These are phyloP conservation scores for Caenorhabditis virilis DNA, from an alignment of 2,888 invertebrate genomes.

Conservation along the genomic window DNA sequence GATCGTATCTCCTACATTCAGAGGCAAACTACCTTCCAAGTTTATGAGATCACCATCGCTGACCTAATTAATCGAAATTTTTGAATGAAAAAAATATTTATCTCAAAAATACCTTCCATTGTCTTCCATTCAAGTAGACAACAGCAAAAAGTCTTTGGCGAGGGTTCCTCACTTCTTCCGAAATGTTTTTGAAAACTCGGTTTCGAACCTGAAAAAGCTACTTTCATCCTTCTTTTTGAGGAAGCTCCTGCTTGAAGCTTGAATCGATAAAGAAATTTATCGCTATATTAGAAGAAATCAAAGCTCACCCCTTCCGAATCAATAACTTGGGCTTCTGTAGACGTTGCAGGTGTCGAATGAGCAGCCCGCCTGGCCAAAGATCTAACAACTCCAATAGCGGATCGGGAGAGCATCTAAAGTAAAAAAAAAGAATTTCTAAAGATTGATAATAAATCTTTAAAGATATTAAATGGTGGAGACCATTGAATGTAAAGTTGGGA, in stretches of 20 bases:
- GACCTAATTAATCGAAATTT: constrained; percentile 30
- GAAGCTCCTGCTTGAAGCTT: neutral
- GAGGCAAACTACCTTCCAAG: constrained; percentile 68
- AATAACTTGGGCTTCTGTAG: constrained; percentile 20
- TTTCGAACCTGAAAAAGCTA: constrained; percentile 14
- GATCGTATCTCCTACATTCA: constrained; percentile 71
- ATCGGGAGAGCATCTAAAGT: too few relatives aligned
- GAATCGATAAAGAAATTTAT: neutral
- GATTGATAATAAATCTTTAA: too few relatives aligned
- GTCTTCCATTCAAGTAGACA: constrained; percentile 69
- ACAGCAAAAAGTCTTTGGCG: constrained; percentile 71
- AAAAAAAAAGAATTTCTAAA: too few relatives aligned
- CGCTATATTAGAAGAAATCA: too few relatives aligned
- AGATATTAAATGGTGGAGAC: too few relatives aligned
- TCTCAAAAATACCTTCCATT: constrained; percentile 69
- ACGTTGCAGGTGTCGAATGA: neutral
- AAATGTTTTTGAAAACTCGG: constrained; percentile 51
- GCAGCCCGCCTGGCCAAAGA: neutral
- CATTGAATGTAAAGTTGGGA: too few relatives aligned
- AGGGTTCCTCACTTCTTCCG: constrained; percentile 47
- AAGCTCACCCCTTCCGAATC: constrained; percentile 12
- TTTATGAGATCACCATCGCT: constrained; percentile 69
- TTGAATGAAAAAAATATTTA: neutral
- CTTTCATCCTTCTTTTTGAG: neutral
- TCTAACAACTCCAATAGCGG: neutral